Percentiles rank a stretch among this genome's conserved stretches.
Evolutionary conservation across 2,888 invertebrate species (phyloP).

Genomic region (Sympetrum striolatum): DNA sequence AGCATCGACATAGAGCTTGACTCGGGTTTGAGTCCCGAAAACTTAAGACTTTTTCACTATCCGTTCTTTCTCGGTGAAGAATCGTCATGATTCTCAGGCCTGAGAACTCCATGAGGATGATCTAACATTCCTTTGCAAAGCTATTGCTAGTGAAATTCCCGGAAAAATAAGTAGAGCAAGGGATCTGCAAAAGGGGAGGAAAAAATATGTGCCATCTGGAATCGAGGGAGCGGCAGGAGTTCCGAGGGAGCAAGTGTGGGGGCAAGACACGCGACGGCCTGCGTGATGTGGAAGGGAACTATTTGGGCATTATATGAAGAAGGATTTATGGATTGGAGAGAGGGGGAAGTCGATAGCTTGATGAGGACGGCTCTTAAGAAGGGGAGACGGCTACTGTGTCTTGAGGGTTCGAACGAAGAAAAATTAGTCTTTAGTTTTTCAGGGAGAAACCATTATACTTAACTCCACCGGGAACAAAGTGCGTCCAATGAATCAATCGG

Average conservation of each 20-base stretch:
- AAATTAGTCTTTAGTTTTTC: neutral
- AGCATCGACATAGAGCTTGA: no score
- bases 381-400: neutral
- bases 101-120: no score
- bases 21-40: no score
- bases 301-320: neutral
- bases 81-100: no score
- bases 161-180: neutral
- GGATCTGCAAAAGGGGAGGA: neutral
- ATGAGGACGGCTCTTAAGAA: neutral
- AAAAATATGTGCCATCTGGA: neutral
- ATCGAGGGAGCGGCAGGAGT: neutral
- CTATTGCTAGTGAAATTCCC: neutral
- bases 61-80: no score
- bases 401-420: neutral
- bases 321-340: neutral
- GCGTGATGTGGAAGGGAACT: neutral
- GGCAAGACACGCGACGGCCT: neutral
- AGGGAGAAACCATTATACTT: no score
- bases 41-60: no score
- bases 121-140: no score
- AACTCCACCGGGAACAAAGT: no score
- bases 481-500: no score
- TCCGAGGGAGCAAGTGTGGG: neutral
- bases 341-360: neutral